phyloP scores from a whole-genome alignment of 2,797 vertebrate species.

The Enteromius anoplus region DNA sequence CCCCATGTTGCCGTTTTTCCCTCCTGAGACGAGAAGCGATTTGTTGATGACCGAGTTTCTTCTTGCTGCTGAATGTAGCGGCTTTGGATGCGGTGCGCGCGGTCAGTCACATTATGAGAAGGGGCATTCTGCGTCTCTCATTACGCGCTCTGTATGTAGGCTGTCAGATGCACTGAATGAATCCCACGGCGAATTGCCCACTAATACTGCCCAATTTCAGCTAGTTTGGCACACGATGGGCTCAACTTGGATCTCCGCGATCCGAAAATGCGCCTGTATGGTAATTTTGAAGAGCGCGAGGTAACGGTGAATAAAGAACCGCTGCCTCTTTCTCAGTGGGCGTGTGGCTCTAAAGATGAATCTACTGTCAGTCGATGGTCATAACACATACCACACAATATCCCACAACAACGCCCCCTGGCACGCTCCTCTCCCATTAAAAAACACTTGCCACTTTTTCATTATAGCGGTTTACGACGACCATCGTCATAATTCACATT shows the following conservation, averaged over 20 bases:
- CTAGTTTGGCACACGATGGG: slow-evolving; percentile 29
- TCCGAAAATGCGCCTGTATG: not conserved
- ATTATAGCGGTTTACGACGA: not conserved
- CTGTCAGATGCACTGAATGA: slow-evolving; percentile 13
- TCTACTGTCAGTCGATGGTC: slow-evolving; percentile 43
- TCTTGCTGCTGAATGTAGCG: slow-evolving; percentile 14
- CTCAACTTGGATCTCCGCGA: slow-evolving; percentile 18
- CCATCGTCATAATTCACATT: not conserved
- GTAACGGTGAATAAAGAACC: slow-evolving; percentile 20
- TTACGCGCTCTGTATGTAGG: slow-evolving; percentile 48
- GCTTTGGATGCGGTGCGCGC: slow-evolving; percentile 18
- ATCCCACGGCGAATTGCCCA: slow-evolving; percentile 38
- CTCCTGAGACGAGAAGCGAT: slow-evolving; percentile 17
- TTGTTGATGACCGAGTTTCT: slow-evolving; percentile 46
- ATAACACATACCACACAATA: slow-evolving; percentile 41
- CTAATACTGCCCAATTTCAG: slow-evolving; percentile 25
- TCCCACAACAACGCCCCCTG: slow-evolving; percentile 38
- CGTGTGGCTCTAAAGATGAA: slow-evolving; percentile 44
- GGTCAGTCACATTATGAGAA: slow-evolving; percentile 43
- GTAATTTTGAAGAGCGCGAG: slow-evolving; percentile 4
- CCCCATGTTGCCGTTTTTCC: slow-evolving; percentile 49
- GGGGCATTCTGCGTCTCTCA: slow-evolving; percentile 31
- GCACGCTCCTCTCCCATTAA: not conserved
- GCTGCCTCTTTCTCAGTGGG: slow-evolving; percentile 23
- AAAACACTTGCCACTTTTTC: slow-evolving; percentile 11